Evolutionary conservation across 1,140 invertebrate genomes (phyloP), one percentile per base, ranked within the genome.

Genomic region (Diabrotica undecimpunctata): DNA sequence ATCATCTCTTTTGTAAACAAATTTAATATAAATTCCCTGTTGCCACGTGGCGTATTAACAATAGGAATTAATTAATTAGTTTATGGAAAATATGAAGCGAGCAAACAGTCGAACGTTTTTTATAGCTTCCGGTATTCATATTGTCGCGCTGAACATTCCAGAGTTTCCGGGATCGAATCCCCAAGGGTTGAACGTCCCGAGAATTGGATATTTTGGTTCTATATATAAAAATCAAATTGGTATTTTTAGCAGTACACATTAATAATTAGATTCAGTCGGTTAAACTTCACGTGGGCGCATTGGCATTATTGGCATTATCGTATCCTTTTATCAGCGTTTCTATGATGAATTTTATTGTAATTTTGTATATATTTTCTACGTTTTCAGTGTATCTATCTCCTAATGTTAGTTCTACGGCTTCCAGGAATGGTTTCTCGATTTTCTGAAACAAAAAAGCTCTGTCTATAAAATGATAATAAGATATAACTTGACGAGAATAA

Each of bases 371-470:
- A 67, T 85, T 89, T 75, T 95, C 92, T 66, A 96, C 93, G 80
- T 95, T 96, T 57, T 93, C 91, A 9, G 93, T 94, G 80, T 93
- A 96, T 37, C 93, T 84, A 72, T 96, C 93, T 0, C 91, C 92
- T 13, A 95, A 81, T 0, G 93, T 95, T 54, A 86, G 85, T 71
- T 91, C 87, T 35, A 95, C 93, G 0, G 94, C 91, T 68, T 90
- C 86, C 72, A 96, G 81, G 81, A 96, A 96, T 7, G 94, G 93
- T 65, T 87, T 86, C 78, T 95, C 91, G 65, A 95, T 94, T 89
- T 90, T 92, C 94, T 96, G 86, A 5, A 88, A 88, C 87, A 87
- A 79, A 74, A 79, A 80, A 79, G 71, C 63, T 64, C 3, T 2
- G 53, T 54, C 4, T 25, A 25, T 25, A 25, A 25, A 25, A 25